These are phyloP conservation scores for Stegastes partitus DNA, from an alignment of 2,113 vertebrate genomes.

Conservation along the genomic window DNA sequence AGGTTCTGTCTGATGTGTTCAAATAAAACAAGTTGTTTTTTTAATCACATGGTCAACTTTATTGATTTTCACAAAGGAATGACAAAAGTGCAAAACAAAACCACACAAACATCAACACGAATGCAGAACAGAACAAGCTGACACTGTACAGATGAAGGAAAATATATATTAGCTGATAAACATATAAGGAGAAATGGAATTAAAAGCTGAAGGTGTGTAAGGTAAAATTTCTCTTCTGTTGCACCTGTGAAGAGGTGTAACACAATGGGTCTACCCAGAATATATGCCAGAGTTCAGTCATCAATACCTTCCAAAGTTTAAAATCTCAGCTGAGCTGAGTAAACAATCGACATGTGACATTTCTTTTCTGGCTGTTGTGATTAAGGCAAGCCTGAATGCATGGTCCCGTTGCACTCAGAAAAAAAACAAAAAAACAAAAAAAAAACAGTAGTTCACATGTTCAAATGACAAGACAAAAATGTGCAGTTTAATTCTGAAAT, in stretches of 20 bases:
- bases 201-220: slow-evolving; percentile 15
- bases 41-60: slow-evolving; percentile 64
- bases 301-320: slow-evolving; percentile 21
- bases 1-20: neutral
- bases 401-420: slow-evolving; percentile 4
- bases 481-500: slow-evolving; percentile 26
- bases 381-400: slow-evolving; percentile 54
- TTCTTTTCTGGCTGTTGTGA: slow-evolving; percentile 30
- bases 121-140: neutral
- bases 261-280: neutral
- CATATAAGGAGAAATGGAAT: slow-evolving; percentile 13
- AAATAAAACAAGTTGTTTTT: neutral
- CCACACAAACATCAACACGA: neutral
- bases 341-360: slow-evolving; percentile 4
- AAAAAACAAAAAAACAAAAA: slow-evolving; percentile 13
- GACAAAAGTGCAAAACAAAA: slow-evolving; percentile 34
- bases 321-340: slow-evolving; percentile 22
- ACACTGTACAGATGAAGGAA: slow-evolving; percentile 9
- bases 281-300: slow-evolving; percentile 22
- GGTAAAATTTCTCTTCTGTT: slow-evolving; percentile 8
- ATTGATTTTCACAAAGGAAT: slow-evolving; percentile 66
- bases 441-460: slow-evolving; percentile 19
- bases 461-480: slow-evolving; percentile 20
- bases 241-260: neutral
- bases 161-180: neutral